These are phyloP conservation scores for Drosophila santomea DNA, from an alignment of 1,140 invertebrate genomes.

Conservation along the genomic window DNA sequence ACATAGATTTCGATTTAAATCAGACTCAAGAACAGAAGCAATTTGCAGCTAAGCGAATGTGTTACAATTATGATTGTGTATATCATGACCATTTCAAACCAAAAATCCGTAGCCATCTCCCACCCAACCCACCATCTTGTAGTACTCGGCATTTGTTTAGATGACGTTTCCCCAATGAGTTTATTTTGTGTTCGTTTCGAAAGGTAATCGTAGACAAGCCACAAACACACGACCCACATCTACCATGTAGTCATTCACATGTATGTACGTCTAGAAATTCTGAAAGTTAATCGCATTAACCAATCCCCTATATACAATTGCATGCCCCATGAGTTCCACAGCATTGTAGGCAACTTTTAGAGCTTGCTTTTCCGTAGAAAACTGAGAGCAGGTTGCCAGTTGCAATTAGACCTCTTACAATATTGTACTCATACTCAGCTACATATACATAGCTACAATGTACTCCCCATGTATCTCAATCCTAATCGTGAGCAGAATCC, in stretches of 20 bases:
- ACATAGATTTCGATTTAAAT: conserved; percentile 77
- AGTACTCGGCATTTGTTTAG: conserved; percentile 67
- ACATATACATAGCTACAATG: conserved; percentile 33
- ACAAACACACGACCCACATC: conserved; percentile 37
- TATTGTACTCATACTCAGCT: conserved; percentile 38
- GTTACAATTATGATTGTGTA: conserved; percentile 61
- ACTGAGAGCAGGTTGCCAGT: conserved; percentile 10
- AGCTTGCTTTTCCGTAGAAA: conserved; percentile 45
- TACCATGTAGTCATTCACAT: conserved; percentile 49
- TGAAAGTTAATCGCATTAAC: conserved; percentile 63
- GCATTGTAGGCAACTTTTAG: conserved; percentile 45
- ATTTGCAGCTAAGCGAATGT: conserved; percentile 61
- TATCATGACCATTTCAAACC: conserved; percentile 47
- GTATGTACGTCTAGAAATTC: conserved; percentile 50
- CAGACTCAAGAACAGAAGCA: conserved; percentile 60
- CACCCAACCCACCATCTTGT: conserved; percentile 22
- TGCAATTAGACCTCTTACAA: conserved; percentile 51
- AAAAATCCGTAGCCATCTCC: conserved; percentile 50
- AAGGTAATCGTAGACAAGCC: conserved; percentile 62
- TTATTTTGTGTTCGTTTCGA: conserved; percentile 54
- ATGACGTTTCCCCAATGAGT: conserved; percentile 47
- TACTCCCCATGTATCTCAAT: conserved; percentile 54
- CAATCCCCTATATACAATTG: conserved; percentile 27
- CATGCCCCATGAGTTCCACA: conserved; percentile 34
- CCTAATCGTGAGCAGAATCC: conserved; percentile 32